These are phyloP conservation scores for Neoarius graeffei DNA, from an alignment of 2,113 vertebrate species.

Conservation along the genomic window DNA sequence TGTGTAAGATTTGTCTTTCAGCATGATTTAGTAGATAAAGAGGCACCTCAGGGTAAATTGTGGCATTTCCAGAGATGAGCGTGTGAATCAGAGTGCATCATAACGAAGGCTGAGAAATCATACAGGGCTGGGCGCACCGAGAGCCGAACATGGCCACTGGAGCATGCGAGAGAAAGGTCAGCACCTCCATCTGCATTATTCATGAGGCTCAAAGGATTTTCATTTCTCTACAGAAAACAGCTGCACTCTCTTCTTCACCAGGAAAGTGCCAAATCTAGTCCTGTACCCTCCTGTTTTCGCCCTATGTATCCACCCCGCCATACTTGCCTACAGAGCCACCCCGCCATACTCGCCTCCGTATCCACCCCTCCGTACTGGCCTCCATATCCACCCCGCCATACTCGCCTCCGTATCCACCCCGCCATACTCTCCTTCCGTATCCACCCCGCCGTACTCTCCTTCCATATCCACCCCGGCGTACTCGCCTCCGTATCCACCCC, in stretches of 20 bases:
- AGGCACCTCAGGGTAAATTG: constrained; percentile 33
- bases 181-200: constrained; percentile 50
- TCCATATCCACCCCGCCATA: neutral
- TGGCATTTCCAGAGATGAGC: constrained; percentile 38
- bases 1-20: constrained; percentile 12
- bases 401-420: neutral
- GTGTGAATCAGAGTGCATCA: constrained; percentile 30
- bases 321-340: neutral
- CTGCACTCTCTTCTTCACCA: neutral
- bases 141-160: constrained; percentile 35
- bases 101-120: constrained; percentile 23
- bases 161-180: constrained; percentile 51
- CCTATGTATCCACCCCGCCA: neutral
- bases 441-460: neutral
- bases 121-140: constrained; percentile 9
- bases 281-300: neutral
- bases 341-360: neutral
- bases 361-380: neutral
- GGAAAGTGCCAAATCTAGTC: neutral
- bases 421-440: neutral
- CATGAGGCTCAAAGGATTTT: constrained; percentile 35
- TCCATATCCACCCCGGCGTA: neutral
- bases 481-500: neutral
- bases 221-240: constrained; percentile 7
- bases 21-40: constrained; percentile 33